Percentiles rank a stretch among this genome's conserved stretches.
These are phyloP conservation scores for Ceratitis capitata DNA, from an alignment of 1,140 invertebrate genomes.

Conservation along the genomic window DNA sequence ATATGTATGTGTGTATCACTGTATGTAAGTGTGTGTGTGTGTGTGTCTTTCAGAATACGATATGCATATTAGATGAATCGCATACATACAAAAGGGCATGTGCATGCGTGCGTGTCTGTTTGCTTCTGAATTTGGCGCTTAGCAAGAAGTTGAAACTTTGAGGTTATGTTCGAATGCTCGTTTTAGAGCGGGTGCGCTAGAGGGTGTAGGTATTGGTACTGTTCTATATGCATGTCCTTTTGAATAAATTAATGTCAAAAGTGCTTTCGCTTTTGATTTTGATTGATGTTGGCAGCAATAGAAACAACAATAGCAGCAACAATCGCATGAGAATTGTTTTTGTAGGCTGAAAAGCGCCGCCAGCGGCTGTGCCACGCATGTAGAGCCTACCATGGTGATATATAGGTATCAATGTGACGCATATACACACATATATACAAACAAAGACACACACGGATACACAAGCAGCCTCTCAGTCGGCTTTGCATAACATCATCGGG, in stretches of 20 bases:
- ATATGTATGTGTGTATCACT: neutral
- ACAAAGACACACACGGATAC: neutral
- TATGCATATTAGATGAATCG: neutral
- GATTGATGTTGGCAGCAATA: slow-evolving; percentile 58
- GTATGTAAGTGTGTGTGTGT: neutral
- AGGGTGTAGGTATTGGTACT: slow-evolving; percentile 54
- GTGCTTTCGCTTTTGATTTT: slow-evolving; percentile 65
- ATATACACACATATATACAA: neutral
- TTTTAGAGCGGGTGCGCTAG: no score
- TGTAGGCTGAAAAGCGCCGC: neutral
- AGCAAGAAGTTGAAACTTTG: neutral
- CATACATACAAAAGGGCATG: neutral
- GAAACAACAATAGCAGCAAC: neutral
- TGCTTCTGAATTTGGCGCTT: neutral
- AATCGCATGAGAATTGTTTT: neutral
- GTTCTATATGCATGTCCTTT: slow-evolving; percentile 53
- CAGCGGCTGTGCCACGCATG: neutral
- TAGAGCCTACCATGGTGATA: no score
- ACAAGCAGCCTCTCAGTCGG: neutral
- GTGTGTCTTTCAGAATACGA: no score
- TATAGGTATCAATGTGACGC: neutral
- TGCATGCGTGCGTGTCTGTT: neutral
- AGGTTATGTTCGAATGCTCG: slow-evolving; percentile 36
- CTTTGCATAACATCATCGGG: neutral
- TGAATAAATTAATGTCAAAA: slow-evolving; percentile 66